Evolutionary conservation across 2,113 vertebrate genomes (phyloP), one percentile per base, ranked within the genome.

Genomic region (Toxotes chatareus): DNA sequence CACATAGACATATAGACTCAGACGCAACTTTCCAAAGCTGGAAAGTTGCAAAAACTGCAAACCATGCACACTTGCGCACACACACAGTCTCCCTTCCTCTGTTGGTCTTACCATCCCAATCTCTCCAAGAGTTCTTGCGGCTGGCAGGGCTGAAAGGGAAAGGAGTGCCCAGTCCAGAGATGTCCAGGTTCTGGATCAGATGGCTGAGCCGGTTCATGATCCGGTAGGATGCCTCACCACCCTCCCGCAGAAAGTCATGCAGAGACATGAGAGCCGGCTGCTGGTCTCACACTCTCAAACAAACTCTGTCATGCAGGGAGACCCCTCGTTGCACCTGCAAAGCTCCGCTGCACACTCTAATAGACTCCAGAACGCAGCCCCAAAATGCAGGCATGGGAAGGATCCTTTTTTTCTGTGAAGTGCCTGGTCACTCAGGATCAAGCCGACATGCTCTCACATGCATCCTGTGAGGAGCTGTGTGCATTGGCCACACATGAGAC

Each of bases 111-210:
- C 94, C 95, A 32, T 93, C 89, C 89, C 90, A 93, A 55, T 90
- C 91, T 73, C 78, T 93, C 90, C 94, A 94, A 69, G 94, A 95
- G 84, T 79, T 94, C 86, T 76, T 94, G 72, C 89, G 93, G 78
- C 91, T 93, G 79, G 79, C 56, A 7, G 90, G 88, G 80, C 66
- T 90, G 80, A 90, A 94, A 32, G 92, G 75, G 56, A 89, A 94
- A 65, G 92, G n/a, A 21, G 93, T 84, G 34, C 91, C 90, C 80
- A 94, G 76, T 83, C 95, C 93, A 19, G 93, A 90, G 75, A 94
- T 71, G 66, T 95, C 94, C 83, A 96, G 88, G 83, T 91, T 95
- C 84, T 95, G 94, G 62, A 96, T 84, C 40, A 95, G 80, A 83
- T 93, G 91, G 78, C 93, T 90, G 76, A 96, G 88, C 9, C 94